Base-by-base conservation (phyloP, 1,140 invertebrate species). In the Ips nitidus region DNA sequence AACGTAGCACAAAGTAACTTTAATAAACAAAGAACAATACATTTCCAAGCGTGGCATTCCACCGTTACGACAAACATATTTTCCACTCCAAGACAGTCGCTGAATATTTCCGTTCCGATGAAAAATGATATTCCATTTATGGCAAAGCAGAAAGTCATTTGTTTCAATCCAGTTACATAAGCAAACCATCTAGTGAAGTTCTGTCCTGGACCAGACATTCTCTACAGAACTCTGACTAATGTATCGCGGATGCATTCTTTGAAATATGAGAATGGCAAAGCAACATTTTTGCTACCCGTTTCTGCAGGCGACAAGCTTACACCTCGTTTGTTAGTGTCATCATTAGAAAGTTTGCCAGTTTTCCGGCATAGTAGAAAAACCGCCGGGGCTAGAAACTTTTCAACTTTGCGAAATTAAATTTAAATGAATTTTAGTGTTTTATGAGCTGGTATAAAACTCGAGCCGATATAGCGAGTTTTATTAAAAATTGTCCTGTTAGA, bases 321-420 rank as follows among this genome's bases (percentile, higher is more conserved):
- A 52, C 61, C 61, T 63, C 61, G 61, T 63, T 63, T 63, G 61
- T 63, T 63, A 63, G 50, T 63, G 61, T 63, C 61, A 63, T 63
- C 61, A 52, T 63, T 63, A 63, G 61, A 63, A 63, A 63, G 61
- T 63, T 63, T 52, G 5, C 8, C 45, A 63, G 61, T 63, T 63
- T 63, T 63, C 45, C 47, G 43, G 42, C 59, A 22, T 47, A 22
- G 42, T 45, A 61, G 59, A 61, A 61, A 61, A 61, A 37, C 59
- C 41, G 59, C 41, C 41, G 43, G 59, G 41, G 59, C 47, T 61
- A 61, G 59, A 38, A 45, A 61, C 36, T 43, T 61, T 36, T 39
- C 37, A 45, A 61, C 8, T 43, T 61, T 37, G 8, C 41, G 7
- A 61, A 61, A 61, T 61, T 61, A 61, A 61, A 61, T 61, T 61